A percentile compares a stretch with the other conserved stretches of the same genome.
phyloP scores from a whole-genome alignment of 1,140 invertebrate species.

The Anagrus nilaparvatae region DNA sequence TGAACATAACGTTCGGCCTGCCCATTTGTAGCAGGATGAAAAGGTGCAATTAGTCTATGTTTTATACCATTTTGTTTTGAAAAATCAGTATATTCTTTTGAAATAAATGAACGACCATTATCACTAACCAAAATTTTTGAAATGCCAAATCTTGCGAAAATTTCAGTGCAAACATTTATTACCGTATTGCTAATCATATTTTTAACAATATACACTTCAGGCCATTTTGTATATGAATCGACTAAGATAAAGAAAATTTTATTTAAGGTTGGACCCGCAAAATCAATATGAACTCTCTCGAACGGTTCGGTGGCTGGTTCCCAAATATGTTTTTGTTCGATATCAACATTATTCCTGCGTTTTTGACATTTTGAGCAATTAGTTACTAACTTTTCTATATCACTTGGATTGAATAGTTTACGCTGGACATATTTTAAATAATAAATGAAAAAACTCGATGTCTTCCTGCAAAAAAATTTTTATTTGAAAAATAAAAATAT shows the following conservation, averaged over 20 bases:
- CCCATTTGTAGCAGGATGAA: slow-evolving; percentile 30
- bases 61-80: slow-evolving; percentile 23
- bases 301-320: too few relatives aligned
- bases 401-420: too few relatives aligned
- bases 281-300: too few relatives aligned
- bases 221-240: slow-evolving; percentile 37
- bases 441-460: too few relatives aligned
- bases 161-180: slow-evolving; percentile 4
- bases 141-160: slow-evolving; percentile 22
- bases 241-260: slow-evolving; percentile 7
- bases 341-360: too few relatives aligned
- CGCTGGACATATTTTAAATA: too few relatives aligned
- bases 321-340: too few relatives aligned
- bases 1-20: slow-evolving; percentile 22
- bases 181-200: slow-evolving; percentile 5
- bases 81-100: slow-evolving; percentile 24
- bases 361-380: too few relatives aligned
- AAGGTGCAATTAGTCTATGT: slow-evolving; percentile 26
- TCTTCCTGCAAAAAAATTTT: too few relatives aligned
- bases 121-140: slow-evolving; percentile 27
- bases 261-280: too few relatives aligned
- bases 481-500: too few relatives aligned
- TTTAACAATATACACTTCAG: slow-evolving; percentile 8
- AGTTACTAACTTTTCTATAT: too few relatives aligned
- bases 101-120: slow-evolving; percentile 25